phyloP scores from a whole-genome alignment of 2,888 invertebrate species.

The Bruchidius siliquastri region DNA sequence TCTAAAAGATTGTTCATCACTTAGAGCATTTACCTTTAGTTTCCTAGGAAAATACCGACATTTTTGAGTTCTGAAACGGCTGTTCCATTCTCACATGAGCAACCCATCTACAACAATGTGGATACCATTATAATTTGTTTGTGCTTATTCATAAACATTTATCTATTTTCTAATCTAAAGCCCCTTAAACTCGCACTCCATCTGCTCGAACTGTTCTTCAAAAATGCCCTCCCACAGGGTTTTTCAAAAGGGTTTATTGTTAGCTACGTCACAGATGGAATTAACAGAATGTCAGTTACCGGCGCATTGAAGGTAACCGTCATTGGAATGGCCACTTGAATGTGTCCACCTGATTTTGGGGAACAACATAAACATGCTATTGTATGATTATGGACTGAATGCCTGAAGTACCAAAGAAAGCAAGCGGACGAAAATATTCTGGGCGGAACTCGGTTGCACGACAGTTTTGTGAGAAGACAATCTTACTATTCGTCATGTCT shows the following conservation, averaged over 20 bases:
- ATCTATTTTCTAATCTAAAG: neutral
- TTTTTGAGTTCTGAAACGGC: neutral
- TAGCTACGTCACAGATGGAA: neutral
- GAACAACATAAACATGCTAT: neutral
- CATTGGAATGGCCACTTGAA: neutral
- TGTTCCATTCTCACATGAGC: neutral
- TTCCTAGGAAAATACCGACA: neutral
- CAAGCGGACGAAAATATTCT: constrained; percentile 1
- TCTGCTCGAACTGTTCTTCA: neutral
- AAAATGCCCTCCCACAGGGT: neutral
- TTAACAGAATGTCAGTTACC: neutral
- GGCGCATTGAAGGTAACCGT: neutral
- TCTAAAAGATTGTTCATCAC: too few relatives aligned
- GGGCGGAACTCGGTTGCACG: constrained; percentile 2
- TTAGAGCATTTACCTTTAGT: too few relatives aligned
- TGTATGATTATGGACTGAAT: neutral
- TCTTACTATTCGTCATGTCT: too few relatives aligned
- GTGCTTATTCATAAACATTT: neutral
- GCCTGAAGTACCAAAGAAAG: neutral
- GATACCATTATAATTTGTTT: neutral
- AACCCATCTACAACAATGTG: neutral
- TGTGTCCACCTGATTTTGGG: neutral
- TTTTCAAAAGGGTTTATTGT: neutral
- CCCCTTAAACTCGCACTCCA: neutral
- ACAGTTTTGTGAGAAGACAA: neutral